Evolutionary conservation across 2,797 vertebrate species (phyloP).

Genomic region (Sardinella longiceps): DNA sequence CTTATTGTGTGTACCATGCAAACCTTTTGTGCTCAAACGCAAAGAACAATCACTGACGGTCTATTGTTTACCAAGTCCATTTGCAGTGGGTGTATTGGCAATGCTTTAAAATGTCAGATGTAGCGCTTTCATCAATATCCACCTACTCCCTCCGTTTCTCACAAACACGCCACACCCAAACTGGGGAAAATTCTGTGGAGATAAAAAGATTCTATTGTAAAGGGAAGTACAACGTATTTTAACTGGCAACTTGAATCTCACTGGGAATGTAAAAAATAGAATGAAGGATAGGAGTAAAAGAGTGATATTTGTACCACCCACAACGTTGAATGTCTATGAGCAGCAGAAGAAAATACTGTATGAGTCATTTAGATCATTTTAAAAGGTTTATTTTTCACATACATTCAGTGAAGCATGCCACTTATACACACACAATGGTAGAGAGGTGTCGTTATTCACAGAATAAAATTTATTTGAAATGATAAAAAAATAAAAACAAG

Average conservation of each 20-base stretch:
- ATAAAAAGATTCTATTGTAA: not conserved
- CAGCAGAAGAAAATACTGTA: not conserved
- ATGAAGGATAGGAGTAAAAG: not conserved
- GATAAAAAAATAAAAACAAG: slow-evolving; percentile 47
- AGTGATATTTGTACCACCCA: too few species aligned
- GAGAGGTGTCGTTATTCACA: slow-evolving; percentile 62
- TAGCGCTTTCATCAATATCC: slow-evolving; percentile 30
- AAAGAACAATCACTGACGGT: not conserved
- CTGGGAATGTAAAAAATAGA: not conserved
- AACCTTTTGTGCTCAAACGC: not conserved
- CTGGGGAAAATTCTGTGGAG: not conserved
- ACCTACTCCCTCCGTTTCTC: slow-evolving; percentile 14
- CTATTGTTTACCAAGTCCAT: not conserved
- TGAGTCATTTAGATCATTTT: slow-evolving; percentile 27
- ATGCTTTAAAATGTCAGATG: not conserved
- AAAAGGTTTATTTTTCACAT: slow-evolving; percentile 50
- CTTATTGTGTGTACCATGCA: not conserved
- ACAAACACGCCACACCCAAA: not conserved
- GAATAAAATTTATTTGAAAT: slow-evolving; percentile 56
- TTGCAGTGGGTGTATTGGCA: not conserved
- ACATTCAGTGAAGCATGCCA: slow-evolving; percentile 50
- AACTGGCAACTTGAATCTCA: not conserved
- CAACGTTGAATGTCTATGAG: too few species aligned
- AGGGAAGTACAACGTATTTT: not conserved
- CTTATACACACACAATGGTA: slow-evolving; percentile 41